phyloP scores from a whole-genome alignment of 1,140 invertebrate species.

The Oscheius sp. region DNA sequence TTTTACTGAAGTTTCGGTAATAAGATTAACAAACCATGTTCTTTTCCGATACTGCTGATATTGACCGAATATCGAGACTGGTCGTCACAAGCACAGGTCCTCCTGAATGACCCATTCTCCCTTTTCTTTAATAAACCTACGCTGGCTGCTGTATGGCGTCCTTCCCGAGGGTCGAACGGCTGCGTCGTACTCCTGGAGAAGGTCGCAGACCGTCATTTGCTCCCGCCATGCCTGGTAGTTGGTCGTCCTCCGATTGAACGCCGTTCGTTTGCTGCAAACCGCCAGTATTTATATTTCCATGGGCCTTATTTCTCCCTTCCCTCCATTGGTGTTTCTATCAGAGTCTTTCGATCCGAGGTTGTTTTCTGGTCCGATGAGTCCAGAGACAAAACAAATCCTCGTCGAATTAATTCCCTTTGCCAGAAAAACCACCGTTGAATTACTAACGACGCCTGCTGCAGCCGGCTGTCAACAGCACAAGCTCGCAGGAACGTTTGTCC shows the following conservation, averaged over 20 bases:
- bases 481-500: too few relatives aligned
- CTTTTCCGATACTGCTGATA: constrained; percentile 55
- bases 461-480: too few relatives aligned
- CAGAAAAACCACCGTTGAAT: too few relatives aligned
- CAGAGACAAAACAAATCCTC: too few relatives aligned
- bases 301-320: background rate
- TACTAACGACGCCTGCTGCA: too few relatives aligned
- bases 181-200: constrained; percentile 57
- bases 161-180: constrained; percentile 55
- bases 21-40: constrained; percentile 51
- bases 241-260: constrained; percentile 56
- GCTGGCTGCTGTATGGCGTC: constrained; percentile 50
- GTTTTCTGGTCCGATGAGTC: too few relatives aligned
- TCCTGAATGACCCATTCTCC: constrained; percentile 38
- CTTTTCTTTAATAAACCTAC: constrained; percentile 33
- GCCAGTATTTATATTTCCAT: background rate
- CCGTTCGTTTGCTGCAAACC: constrained; percentile 51
- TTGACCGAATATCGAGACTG: constrained; percentile 51
- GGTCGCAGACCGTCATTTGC: constrained; percentile 58
- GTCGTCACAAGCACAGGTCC: constrained; percentile 56
- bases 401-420: too few relatives aligned
- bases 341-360: background rate
- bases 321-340: background rate
- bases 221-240: constrained; percentile 61
- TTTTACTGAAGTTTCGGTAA: background rate